These are phyloP conservation scores for Brachypteracias leptosomus DNA, from an alignment of 2,113 vertebrate species.

Conservation along the genomic window DNA sequence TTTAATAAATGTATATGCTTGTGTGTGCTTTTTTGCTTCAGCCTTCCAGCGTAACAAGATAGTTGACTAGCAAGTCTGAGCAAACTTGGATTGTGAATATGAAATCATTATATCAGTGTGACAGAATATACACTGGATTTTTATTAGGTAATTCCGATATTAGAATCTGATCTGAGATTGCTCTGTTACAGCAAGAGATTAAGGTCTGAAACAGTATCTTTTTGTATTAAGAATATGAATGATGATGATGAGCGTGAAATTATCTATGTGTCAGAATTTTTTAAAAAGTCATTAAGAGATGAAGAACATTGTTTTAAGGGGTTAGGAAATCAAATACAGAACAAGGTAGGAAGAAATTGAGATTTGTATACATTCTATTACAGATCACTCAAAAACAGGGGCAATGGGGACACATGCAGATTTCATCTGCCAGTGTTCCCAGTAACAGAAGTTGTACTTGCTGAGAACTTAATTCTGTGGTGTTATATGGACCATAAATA, in stretches of 20 bases:
- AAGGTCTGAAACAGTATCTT: background rate
- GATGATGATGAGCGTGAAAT: background rate
- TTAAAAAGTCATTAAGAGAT: background rate
- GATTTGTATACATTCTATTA: background rate
- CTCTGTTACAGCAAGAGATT: background rate
- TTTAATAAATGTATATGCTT: background rate
- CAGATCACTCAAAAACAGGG: background rate
- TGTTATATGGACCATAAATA: background rate
- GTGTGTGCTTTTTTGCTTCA: background rate
- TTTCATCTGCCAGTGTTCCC: background rate
- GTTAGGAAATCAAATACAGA: background rate
- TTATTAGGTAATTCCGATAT: background rate
- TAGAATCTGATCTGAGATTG: background rate
- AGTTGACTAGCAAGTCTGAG: background rate
- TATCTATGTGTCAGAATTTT: background rate
- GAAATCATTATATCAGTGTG: background rate
- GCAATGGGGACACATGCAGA: background rate
- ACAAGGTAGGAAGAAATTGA: background rate
- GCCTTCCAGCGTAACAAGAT: background rate
- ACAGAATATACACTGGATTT: background rate
- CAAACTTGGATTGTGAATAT: background rate
- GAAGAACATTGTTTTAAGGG: background rate
- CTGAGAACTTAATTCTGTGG: background rate
- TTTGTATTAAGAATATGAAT: background rate
- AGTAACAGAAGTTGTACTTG: background rate